Conservation (phyloP, 2,113 vertebrate species). For the Plectropomus leopardus region DNA sequence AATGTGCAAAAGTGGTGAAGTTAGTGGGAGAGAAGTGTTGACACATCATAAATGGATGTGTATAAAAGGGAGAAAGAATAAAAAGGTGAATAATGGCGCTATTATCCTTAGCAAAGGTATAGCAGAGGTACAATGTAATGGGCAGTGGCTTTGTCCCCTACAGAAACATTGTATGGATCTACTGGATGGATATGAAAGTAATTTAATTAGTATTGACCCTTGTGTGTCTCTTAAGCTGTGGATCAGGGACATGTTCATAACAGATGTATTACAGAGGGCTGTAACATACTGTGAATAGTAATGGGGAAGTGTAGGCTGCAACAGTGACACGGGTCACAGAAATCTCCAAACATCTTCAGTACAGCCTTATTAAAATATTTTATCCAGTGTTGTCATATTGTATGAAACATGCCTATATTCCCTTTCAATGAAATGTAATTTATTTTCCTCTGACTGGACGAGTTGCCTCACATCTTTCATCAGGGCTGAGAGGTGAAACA, state of each 20-base stretch:
- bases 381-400: not conserved
- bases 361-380: not conserved
- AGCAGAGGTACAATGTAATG: conserved; percentile 34
- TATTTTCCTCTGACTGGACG: not conserved
- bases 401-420: not conserved
- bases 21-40: conserved; percentile 21
- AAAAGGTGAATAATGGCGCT: conserved; percentile 61
- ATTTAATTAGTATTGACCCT: conserved; percentile 44
- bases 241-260: conserved; percentile 24
- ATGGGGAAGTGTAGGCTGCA: not conserved
- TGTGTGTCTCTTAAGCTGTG: conserved; percentile 4
- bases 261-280: conserved; percentile 1
- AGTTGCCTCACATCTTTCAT: not conserved
- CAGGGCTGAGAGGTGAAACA: not conserved
- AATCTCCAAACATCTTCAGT: not conserved
- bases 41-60: conserved; percentile 47
- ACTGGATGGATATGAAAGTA: conserved; percentile 35
- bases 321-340: not conserved
- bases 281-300: not conserved
- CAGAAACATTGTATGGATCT: conserved; percentile 43
- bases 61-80: conserved; percentile 54
- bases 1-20: conserved; percentile 48
- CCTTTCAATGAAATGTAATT: not conserved
- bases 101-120: conserved; percentile 56
- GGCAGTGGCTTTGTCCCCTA: conserved; percentile 41